Base-by-base conservation (phyloP, 2,113 vertebrate species). In the Scalopus aquaticus region DNA sequence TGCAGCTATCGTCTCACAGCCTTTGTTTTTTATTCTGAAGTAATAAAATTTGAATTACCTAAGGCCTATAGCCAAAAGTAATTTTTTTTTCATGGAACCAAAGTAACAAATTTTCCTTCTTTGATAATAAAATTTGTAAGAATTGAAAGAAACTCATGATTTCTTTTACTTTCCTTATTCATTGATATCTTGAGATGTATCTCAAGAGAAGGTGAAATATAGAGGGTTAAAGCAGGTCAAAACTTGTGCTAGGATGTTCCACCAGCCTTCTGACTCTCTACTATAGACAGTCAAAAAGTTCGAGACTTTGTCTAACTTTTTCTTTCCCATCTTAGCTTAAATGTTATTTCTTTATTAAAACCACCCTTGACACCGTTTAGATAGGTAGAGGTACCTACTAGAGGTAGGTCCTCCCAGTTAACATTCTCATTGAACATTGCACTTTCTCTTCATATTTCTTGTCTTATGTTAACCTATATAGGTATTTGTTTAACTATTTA, bases 41-140 rank as follows among this genome's bases (percentile, higher is more conserved):
- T 74, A 79, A 91, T 56, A 32, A 49, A 87, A 58, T 94, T 69
- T 78, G 49, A 77, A 80, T 88, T 72, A 70, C 54, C 0, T 44
- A 54, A 67, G 13, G 3, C 83, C 24, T 74, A 28, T 83, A 58
- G 22, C n/a, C 28, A 94, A 72, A 86, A 67, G 92, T 49, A 37
- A 92, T 92, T 78, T 84, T 5, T 70, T 95, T 94, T 85, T 56
- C 39, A 90, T 93, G 96, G 78, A 79, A 70, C 32, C 56, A 85
- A 95, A 94, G 30, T 83, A 81, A 67, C 26, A 79, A 67, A 11
- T 4, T 93, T 72, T 51, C 49, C 16, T 51, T 51, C 16, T 51
- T 49, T 49, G 46, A 51, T 56, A 56, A 5, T 56, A 22, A 56
- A 56, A 56, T 20, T 22, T 56, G 60, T 30, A 62, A 62, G 4